These are phyloP conservation scores for Oreortyx pictus DNA, from an alignment of 2,797 vertebrate species.

Conservation along the genomic window DNA sequence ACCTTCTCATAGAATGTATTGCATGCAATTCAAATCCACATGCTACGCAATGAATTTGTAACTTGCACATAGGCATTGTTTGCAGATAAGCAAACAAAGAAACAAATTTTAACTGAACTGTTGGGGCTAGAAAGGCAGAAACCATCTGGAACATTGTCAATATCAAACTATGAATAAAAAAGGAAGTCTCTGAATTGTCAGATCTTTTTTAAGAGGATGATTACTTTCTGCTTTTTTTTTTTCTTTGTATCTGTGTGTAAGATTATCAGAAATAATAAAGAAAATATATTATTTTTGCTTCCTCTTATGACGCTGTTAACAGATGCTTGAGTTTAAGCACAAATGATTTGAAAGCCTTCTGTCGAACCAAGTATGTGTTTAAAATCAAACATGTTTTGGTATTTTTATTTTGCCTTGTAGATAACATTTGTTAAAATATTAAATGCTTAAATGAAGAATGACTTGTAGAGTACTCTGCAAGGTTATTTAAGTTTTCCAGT, in stretches of 20 bases:
- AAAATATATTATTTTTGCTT: not conserved
- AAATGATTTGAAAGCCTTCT: not conserved
- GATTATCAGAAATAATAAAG: not conserved
- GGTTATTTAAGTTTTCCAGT: not conserved
- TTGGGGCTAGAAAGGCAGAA: not conserved
- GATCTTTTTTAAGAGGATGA: not conserved
- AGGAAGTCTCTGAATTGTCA: not conserved
- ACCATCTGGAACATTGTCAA: not conserved
- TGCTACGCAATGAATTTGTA: not conserved
- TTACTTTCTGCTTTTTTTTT: fast-evolving
- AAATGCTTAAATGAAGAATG: not conserved
- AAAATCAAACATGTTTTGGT: not conserved
- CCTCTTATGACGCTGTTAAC: not conserved
- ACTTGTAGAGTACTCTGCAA: not conserved
- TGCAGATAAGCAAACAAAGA: not conserved
- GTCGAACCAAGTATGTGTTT: not conserved
- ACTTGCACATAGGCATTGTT: not conserved
- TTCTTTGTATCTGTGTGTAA: not conserved
- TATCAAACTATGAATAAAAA: not conserved
- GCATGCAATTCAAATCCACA: not conserved
- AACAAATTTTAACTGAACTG: not conserved
- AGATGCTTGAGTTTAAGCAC: not conserved
- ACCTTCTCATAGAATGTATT: not conserved
- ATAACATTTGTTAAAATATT: not conserved
- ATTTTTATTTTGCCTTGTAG: not conserved